Conservation (phyloP, 2,888 invertebrate genomes). For the Camptogramma bilineatum region DNA sequence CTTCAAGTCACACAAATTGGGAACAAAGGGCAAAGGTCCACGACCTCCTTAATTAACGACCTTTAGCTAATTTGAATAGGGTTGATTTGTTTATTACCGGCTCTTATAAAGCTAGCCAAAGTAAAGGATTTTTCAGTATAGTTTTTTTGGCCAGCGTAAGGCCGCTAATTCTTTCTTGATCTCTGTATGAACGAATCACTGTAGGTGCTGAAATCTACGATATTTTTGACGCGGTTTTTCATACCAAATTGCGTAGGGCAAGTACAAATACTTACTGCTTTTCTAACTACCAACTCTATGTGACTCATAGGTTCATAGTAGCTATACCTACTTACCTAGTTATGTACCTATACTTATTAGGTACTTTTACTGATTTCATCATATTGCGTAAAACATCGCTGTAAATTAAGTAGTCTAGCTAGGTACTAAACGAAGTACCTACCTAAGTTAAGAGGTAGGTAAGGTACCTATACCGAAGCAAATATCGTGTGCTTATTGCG, state of each 20-base stretch:
- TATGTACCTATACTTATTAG: background rate
- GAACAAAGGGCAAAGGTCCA: slow-evolving; percentile 25
- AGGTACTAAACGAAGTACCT: background rate
- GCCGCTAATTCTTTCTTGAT: too few relatives aligned
- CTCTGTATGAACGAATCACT: too few relatives aligned
- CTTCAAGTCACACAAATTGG: slow-evolving; percentile 12
- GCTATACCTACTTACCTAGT: background rate
- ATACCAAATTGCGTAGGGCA: too few relatives aligned
- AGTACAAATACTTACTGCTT: too few relatives aligned
- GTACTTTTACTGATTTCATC: background rate
- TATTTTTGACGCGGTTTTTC: too few relatives aligned
- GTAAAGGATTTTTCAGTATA: background rate
- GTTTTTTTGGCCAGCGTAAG: background rate
- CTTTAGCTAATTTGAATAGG: slow-evolving; percentile 25
- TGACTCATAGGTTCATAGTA: background rate
- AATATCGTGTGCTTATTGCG: slow-evolving; percentile 21
- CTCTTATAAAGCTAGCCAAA: background rate
- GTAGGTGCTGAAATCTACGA: too few relatives aligned
- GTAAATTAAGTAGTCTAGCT: background rate
- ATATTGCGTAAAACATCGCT: background rate
- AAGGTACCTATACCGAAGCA: background rate
- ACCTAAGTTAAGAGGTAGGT: background rate
- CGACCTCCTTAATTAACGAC: slow-evolving; percentile 27
- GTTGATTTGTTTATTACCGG: slow-evolving; percentile 11
- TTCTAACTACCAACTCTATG: too few relatives aligned